phyloP scores from a whole-genome alignment of 2,888 invertebrate species.

The Apamea crenata region DNA sequence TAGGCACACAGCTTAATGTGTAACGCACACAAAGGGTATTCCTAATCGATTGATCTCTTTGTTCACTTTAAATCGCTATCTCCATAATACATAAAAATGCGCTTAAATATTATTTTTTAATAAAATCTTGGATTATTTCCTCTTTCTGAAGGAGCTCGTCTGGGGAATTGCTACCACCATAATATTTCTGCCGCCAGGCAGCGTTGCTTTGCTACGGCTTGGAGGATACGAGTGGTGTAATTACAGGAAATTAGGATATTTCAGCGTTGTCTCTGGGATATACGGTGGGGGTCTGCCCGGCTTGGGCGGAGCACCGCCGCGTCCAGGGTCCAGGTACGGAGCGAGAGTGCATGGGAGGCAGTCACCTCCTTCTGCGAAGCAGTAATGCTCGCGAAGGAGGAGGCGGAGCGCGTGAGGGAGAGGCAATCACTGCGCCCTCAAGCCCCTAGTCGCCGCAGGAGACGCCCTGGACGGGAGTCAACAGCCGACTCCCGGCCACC shows the following conservation, averaged over 20 bases:
- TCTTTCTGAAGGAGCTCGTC: not conserved
- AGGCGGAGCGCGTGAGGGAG: too few relatives aligned
- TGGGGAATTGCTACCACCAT: not conserved
- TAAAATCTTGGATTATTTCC: not conserved
- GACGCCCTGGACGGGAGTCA: too few relatives aligned
- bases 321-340: too few relatives aligned
- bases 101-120: not conserved
- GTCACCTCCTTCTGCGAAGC: too few relatives aligned
- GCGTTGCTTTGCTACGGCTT: not conserved
- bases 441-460: too few relatives aligned
- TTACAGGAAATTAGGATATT: not conserved
- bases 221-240: not conserved
- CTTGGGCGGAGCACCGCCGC: too few relatives aligned
- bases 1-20: not conserved
- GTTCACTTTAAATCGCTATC: not conserved
- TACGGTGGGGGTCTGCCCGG: too few relatives aligned
- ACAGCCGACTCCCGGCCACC: too few relatives aligned
- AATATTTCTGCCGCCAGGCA: not conserved
- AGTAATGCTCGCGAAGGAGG: too few relatives aligned
- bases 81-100: not conserved
- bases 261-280: not conserved
- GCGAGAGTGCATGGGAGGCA: too few relatives aligned
- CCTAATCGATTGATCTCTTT: constrained; percentile 11
- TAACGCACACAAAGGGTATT: constrained; percentile 1
- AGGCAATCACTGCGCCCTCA: too few relatives aligned